Evolutionary conservation across 2,797 vertebrate species (phyloP), one percentile per base, ranked within the genome.

Genomic region (Trichosurus vulpecula): DNA sequence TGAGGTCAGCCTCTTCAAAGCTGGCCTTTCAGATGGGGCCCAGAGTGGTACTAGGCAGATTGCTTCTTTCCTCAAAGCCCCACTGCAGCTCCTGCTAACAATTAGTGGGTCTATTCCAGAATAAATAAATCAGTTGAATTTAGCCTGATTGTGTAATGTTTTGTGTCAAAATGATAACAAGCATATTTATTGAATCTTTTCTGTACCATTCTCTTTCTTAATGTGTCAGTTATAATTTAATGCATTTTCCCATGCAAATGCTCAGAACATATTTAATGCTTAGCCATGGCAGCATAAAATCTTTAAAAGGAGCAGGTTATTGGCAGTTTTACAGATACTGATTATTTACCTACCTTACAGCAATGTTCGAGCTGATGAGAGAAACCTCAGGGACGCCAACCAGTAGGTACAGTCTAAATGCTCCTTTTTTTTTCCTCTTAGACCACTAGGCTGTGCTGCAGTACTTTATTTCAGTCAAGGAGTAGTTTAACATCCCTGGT

Each of bases 201-300:
- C 51, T 95, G 54, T 94, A 91, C 94, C 55, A 56, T 41, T 47
- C 41, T 96, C 54, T 93, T 1, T 61, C 61, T 94, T 57, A 94
- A 90, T 93, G 8, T 93, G 35, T 92, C 41, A n/a, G 90, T 51
- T 90, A 56, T 66, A 87, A 51, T 74, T 74, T 47, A 47, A 41
- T 27, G 14, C 74, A 14, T 81, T 81, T 81, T 11, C 19, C 22
- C 22, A 47, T 47, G 81, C 22, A 47, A 81, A 22, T 25, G 8
- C 8, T 81, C 74, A 81, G 41, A 81, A 47, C 8, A 10, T 91
- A 54, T 0, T 81, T 61, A 52, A 61, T 27, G 13, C 13, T 92
- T 30, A 41, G 57, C 3, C 57, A 11, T 94, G 57, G 52, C 25
- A 47, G 9, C 54, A 47, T 47, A 29, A 54, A 13, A 27, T 47